Base-by-base conservation (phyloP, 2,888 invertebrate species). In the Heteromurus nitidus region DNA sequence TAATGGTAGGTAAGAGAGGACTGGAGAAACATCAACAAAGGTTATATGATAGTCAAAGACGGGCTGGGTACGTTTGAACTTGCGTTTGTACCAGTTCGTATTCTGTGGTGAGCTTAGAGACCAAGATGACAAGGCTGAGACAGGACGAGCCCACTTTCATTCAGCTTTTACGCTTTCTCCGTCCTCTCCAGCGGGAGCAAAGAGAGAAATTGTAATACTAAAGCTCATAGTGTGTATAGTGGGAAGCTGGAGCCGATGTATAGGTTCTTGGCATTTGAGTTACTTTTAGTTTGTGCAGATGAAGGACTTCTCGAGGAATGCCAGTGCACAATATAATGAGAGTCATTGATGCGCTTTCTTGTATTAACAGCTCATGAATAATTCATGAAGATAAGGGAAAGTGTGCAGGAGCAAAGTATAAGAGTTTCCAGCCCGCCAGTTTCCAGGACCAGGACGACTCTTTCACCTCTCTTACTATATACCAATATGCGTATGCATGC, bases 301-400 rank as follows among this genome's bases (percentile, higher is more conserved):
- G 65, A 28, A 65, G 50, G n/a, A 58, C 47, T 80, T 72, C 80
- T 67, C 72, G 67, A 72, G 80, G 80, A 80, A 65, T 80, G 72
- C 44, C 58, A 64, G 64, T 74, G 62, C 64, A 64, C 28, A 65
- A 36, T 76, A 76, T 72, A 82, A 82, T 76, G 70, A 76, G 76
- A 82, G 82, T 82, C 82, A 82, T 82, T 82, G 82, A 76, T 82
- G 82, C 76, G 82, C 82, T 82, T 82, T 82, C 82, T 82, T 82
- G 82, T 82, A 82, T 82, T 82, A 82, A 76, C 82, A 70, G 82
- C 67, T 82, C 76, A 82, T 82, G 82, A 82, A 82, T 82, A 60
- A 82, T 82, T 82, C 76, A 82, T 82, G 76, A 82, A 72, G 67
- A 44, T 26, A 67, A 67, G 70, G 64, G 76, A 58, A 76, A 82